Base-by-base conservation (phyloP, 2,113 vertebrate genomes). In the Leuciscus idus region DNA sequence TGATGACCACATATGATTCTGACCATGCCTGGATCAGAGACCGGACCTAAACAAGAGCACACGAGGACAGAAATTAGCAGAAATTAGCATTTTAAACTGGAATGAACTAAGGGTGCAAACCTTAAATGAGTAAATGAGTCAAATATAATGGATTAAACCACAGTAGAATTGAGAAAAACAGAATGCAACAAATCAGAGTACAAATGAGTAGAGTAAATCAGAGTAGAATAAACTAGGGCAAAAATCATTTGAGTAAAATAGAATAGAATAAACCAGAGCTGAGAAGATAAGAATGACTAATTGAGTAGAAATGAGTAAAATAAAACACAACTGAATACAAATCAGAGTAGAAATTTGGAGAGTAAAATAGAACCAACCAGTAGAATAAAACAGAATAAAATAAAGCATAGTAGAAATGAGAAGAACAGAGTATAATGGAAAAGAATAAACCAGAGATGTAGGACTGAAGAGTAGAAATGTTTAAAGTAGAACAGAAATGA, bases 1-100 rank as follows among this genome's bases (percentile, higher is more conserved):
- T 98, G 96, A 84, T 98, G 97, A 0, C 97, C 97, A 0, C 96
- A 97, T 57, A 98, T 92, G 61, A 98, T 95, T 39, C 96, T 93
- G 3, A 98, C 97, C 94, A 97, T 93, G 7, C 97, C 97, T 0
- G 96, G 92, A 36, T 98, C 97, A 0, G 91, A 91, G 0, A 73
- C 78, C 52, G 87, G 92, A 57, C 95, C 96, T 96, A 26, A 4
- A 19, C 21, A 80, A 72, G 30, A 11, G n/a, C 79, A 81, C 79
- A 10, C 0, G 0, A 46, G 9, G 28, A 4, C 11, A 64, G 13
- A 81, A 19, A 81, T 0, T 0, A 81, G 7, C 26, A 8, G 3
- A 10, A 46, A 46, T 39, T 1, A 62, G 7, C 17, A 6, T 64
- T 10, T 62, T 46, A 26, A 46, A 80, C 30, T 79, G 30, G 6